Evolutionary conservation across 2,888 invertebrate species (phyloP).

Genomic region (Trilocha varians): DNA sequence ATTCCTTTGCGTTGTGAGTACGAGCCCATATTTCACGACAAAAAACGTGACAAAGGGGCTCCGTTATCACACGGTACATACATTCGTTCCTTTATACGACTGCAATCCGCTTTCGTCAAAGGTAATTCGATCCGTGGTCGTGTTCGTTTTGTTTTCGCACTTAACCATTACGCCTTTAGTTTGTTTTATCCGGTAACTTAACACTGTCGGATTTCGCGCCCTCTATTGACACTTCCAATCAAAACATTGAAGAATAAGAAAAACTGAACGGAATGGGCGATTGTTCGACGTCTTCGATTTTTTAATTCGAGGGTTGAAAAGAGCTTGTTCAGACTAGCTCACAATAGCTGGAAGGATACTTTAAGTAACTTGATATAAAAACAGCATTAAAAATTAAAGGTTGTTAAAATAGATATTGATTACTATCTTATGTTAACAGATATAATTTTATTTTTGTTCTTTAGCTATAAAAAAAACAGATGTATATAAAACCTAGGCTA

Average conservation of each 20-base stretch:
- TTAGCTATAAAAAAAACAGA: too few species aligned
- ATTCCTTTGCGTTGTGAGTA: background rate
- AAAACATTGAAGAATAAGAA: slow-evolving; percentile 47
- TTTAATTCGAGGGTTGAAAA: too few species aligned
- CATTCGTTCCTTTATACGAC: slow-evolving; percentile 47
- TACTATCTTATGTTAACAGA: too few species aligned
- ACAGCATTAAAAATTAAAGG: too few species aligned
- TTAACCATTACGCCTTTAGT: slow-evolving; percentile 63
- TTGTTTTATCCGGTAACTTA: slow-evolving; percentile 58
- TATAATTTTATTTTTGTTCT: too few species aligned
- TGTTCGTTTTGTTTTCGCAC: slow-evolving; percentile 69
- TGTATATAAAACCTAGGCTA: too few species aligned
- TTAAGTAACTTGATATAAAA: too few species aligned
- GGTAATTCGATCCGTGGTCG: slow-evolving; percentile 62
- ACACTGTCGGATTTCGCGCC: slow-evolving; percentile 55
- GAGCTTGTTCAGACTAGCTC: too few species aligned
- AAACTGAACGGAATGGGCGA: background rate
- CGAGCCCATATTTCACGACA: background rate
- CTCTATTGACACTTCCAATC: slow-evolving; percentile 67
- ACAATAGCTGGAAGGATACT: too few species aligned
- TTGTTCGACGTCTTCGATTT: too few species aligned
- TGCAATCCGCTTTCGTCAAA: slow-evolving; percentile 59
- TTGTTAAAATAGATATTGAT: too few species aligned
- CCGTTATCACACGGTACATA: slow-evolving; percentile 11
- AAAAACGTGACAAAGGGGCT: slow-evolving; percentile 2